Base-by-base conservation (phyloP, 2,113 vertebrate species). In the Forbesichthys agassizii region DNA sequence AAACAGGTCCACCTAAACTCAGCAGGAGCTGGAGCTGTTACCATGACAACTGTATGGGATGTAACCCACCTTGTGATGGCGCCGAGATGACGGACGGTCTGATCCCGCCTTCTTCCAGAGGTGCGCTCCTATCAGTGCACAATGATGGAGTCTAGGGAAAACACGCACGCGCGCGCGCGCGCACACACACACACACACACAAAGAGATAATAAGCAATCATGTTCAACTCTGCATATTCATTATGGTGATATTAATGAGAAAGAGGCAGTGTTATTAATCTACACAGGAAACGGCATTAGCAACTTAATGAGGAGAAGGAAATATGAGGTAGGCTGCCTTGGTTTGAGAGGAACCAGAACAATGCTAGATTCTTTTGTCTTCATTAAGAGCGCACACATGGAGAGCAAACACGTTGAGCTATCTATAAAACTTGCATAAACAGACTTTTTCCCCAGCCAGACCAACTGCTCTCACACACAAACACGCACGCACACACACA, bases 31-130 rank as follows among this genome's bases (percentile, higher is more conserved):
- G 46, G 12, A 63, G 81, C 79, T 53, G 90, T 91, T 92, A 75
- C 90, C 87, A 88, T 91, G 90, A 80, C 90, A 90, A 92, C 91
- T 63, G 68, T 71, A 79, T 62, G 68, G 80, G 78, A 87, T 81
- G 80, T 80, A 84, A 78, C 90, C 81, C 89, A 92, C 90, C 90
- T 92, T 88, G 71, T 73, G 77, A 87, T 46, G 73, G 86, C 57
- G 65, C 81, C 49, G 62, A 85, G 86, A 84, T 83, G 86, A 90
- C 81, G 84, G 85, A 88, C 73, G 81, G 83, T 86, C 75, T 67
- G 83, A 68, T 89, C 67, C 78, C 72, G 71, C 74, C 69, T 64
- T 42, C 16, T 62, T 55, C 52, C 61, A 61, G 73, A 74, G 73
- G 65, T 33, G 66, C 58, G 65, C 76, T 89, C 77, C 68, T 70